Conservation (phyloP, 53 echinoderm and acorn worm genomes). For the Holothuria leucospilota region DNA sequence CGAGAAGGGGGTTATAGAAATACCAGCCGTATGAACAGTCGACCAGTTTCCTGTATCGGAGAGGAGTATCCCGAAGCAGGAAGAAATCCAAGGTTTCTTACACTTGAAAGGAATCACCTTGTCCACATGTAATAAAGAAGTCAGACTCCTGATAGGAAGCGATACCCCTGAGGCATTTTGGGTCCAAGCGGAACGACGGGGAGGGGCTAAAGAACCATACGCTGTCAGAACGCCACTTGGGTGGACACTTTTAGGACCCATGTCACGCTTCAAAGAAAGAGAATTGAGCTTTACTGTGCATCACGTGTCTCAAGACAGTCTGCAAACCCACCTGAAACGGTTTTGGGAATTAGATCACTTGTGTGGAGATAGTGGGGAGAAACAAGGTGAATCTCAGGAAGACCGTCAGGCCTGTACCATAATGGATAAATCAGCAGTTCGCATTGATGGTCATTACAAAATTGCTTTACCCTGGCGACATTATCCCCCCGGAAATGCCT, state of each 20-base stretch:
- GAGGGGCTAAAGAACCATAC: conserved; percentile 56
- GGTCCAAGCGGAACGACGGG: conserved; percentile 60
- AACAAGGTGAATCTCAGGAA: conserved; percentile 60
- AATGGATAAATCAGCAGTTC: conserved; percentile 49
- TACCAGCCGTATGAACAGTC: conserved; percentile 33
- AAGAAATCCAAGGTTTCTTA: conserved; percentile 8
- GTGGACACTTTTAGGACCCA: conserved; percentile 68
- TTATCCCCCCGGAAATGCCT: conserved; percentile 51
- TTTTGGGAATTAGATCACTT: conserved; percentile 55
- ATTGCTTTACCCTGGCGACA: conserved; percentile 62
- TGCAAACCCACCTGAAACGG: conserved; percentile 56
- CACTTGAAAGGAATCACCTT: no score
- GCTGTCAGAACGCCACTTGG: conserved; percentile 58
- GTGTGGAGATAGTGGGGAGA: conserved; percentile 25
- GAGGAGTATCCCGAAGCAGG: conserved; percentile 42
- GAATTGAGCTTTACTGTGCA: conserved; percentile 4
- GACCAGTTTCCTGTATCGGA: conserved; percentile 34
- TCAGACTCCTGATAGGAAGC: conserved; percentile 56
- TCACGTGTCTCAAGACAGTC: conserved; percentile 26
- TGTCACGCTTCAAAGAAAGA: conserved; percentile 7
- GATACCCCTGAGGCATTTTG: conserved; percentile 69
- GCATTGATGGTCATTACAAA: conserved; percentile 62
- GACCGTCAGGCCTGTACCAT: conserved; percentile 50
- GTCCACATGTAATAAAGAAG: conserved; percentile 16
- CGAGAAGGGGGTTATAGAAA: background rate